These are phyloP conservation scores for Eueides isabella DNA, from an alignment of 1,140 invertebrate genomes.

Conservation along the genomic window DNA sequence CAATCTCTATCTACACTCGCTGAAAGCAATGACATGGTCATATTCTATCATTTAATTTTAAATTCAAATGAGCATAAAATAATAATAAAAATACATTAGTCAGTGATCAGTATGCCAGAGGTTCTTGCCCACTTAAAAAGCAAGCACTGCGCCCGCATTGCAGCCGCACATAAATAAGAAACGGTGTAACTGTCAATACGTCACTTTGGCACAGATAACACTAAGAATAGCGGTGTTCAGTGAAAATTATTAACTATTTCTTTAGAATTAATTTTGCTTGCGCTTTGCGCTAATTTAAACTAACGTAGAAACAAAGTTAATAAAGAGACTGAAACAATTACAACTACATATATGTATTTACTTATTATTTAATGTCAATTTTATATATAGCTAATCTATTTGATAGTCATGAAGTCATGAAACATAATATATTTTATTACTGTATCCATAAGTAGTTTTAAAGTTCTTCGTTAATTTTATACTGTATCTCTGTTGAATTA, in stretches of 20 bases:
- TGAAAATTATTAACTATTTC: not conserved
- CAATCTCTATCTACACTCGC: not conserved
- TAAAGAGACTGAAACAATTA: too few relatives aligned
- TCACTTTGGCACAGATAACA: constrained; percentile 41
- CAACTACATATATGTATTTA: too few relatives aligned
- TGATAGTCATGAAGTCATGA: too few relatives aligned
- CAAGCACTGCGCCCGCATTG: constrained; percentile 38
- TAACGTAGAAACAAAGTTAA: too few relatives aligned
- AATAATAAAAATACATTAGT: not conserved
- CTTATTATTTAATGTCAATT: too few relatives aligned
- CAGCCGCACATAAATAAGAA: constrained; percentile 30
- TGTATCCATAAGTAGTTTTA: too few relatives aligned
- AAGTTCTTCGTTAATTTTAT: not conserved
- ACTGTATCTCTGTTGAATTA: not conserved
- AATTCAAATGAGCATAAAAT: not conserved
- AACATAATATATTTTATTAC: too few relatives aligned
- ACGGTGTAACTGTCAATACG: constrained; percentile 31
- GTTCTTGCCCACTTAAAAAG: constrained; percentile 36
- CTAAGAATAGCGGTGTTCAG: not conserved
- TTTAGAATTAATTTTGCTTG: not conserved
- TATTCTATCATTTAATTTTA: not conserved
- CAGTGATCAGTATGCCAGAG: constrained; percentile 26
- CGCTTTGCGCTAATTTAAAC: not conserved
- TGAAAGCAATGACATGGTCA: not conserved
- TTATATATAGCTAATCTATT: too few relatives aligned